Evolutionary conservation across 2,888 invertebrate species (phyloP).

Genomic region (Achlya flavicornis): DNA sequence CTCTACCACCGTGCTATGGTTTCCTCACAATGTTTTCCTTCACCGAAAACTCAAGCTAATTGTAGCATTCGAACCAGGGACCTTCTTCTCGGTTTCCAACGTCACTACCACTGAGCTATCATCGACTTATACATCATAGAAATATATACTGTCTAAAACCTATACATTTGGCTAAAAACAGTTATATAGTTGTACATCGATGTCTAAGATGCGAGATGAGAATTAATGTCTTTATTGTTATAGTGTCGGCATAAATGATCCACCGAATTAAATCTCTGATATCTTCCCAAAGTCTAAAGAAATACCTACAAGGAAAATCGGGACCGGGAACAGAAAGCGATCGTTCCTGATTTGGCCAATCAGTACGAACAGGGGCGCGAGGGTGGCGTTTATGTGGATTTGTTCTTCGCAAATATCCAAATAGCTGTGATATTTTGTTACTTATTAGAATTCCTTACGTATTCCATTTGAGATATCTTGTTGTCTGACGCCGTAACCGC

Average conservation of each 20-base stretch:
- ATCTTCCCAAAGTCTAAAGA: slow-evolving; percentile 3
- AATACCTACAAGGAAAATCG: slow-evolving; percentile 12
- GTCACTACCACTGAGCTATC: too few relatives aligned
- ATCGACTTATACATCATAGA: too few relatives aligned
- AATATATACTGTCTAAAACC: too few relatives aligned
- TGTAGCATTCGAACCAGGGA: too few relatives aligned
- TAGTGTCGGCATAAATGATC: background rate
- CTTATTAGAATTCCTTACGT: slow-evolving; percentile 42
- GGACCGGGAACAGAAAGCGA: slow-evolving; percentile 15
- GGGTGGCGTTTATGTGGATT: slow-evolving; percentile 20
- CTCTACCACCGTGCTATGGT: too few relatives aligned
- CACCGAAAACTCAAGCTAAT: too few relatives aligned
- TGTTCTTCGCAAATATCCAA: slow-evolving; percentile 29
- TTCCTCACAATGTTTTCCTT: too few relatives aligned
- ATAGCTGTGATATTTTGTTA: slow-evolving; percentile 26
- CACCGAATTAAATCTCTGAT: background rate
- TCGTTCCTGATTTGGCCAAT: slow-evolving; percentile 25
- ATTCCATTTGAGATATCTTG: slow-evolving; percentile 23
- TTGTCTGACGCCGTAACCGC: slow-evolving; percentile 6
- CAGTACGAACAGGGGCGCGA: slow-evolving; percentile 20
- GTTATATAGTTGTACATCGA: background rate
- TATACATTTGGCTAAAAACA: too few relatives aligned
- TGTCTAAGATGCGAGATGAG: too few relatives aligned
- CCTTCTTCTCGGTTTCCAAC: too few relatives aligned
- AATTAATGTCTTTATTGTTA: background rate